Conservation (phyloP, 2,797 vertebrate species). For the Acanthurus lineatus region DNA sequence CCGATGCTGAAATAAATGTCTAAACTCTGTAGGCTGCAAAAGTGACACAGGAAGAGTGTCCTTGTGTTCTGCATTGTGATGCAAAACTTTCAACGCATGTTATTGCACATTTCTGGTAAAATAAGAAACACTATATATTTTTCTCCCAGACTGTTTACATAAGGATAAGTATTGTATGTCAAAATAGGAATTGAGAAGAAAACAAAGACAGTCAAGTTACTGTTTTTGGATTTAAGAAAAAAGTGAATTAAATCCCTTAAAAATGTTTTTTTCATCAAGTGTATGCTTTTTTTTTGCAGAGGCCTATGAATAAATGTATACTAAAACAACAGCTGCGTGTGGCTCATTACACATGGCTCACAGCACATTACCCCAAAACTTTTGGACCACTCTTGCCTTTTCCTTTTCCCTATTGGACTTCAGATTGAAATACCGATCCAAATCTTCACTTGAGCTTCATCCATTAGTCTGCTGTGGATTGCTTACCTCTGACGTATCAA, state of each 20-base stretch:
- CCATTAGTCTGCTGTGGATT: slow-evolving; percentile 51
- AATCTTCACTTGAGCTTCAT: slow-evolving; percentile 30
- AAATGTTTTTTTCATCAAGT: slow-evolving; percentile 58
- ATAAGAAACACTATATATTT: slow-evolving; percentile 2
- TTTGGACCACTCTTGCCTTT: slow-evolving; percentile 20
- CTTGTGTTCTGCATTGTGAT: not conserved
- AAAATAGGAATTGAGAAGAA: slow-evolving; percentile 9
- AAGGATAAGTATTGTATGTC: slow-evolving; percentile 1
- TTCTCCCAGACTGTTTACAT: not conserved
- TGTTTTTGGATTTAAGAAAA: slow-evolving; percentile 18
- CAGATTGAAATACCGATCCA: slow-evolving; percentile 26
- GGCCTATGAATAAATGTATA: slow-evolving; percentile 78
- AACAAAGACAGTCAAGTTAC: slow-evolving; percentile 28
- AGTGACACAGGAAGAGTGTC: no score
- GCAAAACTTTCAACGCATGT: not conserved
- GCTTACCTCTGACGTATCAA: slow-evolving; percentile 67
- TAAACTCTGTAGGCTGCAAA: not conserved
- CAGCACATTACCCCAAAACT: slow-evolving; percentile 48
- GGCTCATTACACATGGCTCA: slow-evolving; percentile 34
- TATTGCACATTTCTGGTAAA: not conserved
- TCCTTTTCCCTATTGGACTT: slow-evolving; percentile 21
- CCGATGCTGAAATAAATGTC: not conserved
- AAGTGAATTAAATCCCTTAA: slow-evolving; percentile 43
- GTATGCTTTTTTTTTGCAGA: slow-evolving; percentile 54
- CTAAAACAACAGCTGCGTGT: slow-evolving; percentile 64